Conservation (phyloP, 2,113 vertebrate species). For the Bos indicus region DNA sequence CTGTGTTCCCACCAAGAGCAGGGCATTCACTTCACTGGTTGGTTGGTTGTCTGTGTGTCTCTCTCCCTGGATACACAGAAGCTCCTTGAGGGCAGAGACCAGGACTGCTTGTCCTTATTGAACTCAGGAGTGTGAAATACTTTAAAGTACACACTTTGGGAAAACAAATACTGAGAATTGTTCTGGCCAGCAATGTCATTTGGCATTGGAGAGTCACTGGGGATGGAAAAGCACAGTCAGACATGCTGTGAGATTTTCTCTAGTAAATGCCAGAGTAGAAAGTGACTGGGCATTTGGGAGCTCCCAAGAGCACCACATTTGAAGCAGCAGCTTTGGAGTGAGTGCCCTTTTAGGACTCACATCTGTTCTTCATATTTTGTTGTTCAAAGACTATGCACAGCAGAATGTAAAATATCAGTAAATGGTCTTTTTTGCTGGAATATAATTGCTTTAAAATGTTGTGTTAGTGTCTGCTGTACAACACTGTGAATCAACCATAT, state of each 20-base stretch:
- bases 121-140: neutral
- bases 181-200: neutral
- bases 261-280: neutral
- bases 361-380: neutral
- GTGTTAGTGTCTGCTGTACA: neutral
- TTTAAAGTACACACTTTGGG: neutral
- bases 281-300: neutral
- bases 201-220: neutral
- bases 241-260: conserved; percentile 7
- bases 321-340: neutral
- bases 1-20: neutral
- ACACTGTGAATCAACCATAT: neutral
- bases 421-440: neutral
- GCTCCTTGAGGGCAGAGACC: neutral
- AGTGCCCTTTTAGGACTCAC: neutral
- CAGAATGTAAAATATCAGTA: neutral
- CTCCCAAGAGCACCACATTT: neutral
- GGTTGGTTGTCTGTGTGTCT: neutral
- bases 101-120: neutral
- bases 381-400: neutral
- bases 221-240: neutral
- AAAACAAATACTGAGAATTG: neutral
- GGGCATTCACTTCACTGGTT: neutral
- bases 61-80: neutral
- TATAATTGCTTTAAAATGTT: neutral